Evolutionary conservation across 2,888 invertebrate genomes (phyloP).

Genomic region (Amphipoea oculea): DNA sequence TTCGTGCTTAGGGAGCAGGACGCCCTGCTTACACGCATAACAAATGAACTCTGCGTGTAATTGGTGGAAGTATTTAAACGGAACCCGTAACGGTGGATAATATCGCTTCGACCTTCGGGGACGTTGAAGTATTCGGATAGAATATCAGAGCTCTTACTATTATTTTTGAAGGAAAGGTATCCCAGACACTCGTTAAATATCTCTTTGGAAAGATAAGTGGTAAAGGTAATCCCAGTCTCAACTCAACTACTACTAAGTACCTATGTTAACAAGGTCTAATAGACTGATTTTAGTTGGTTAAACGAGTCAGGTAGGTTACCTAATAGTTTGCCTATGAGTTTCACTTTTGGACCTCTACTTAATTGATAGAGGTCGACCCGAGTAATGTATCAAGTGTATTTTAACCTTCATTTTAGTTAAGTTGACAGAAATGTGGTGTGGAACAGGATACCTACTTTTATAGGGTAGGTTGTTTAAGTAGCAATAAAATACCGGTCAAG

Average conservation of each 20-base stretch:
- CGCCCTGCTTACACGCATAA: background rate
- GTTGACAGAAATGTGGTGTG: background rate
- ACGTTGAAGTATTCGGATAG: no score
- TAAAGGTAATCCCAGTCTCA: background rate
- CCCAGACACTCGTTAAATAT: background rate
- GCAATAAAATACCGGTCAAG: no score
- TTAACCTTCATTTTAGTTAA: background rate
- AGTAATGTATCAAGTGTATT: background rate
- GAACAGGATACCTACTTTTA: background rate
- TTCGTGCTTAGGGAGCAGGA: background rate
- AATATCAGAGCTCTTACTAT: background rate
- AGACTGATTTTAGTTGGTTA: constrained; percentile 21
- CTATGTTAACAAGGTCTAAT: constrained; percentile 10
- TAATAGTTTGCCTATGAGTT: constrained; percentile 5
- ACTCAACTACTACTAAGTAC: constrained; percentile 6
- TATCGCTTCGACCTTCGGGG: background rate
- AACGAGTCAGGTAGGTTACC: background rate
- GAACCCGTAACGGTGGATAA: background rate
- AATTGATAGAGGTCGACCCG: constrained; percentile 25
- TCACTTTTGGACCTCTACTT: background rate
- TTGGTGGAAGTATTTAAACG: background rate
- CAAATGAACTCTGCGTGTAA: background rate
- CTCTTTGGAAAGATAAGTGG: constrained; percentile 17
- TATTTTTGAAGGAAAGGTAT: background rate
- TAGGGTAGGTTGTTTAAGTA: no score